Base-by-base conservation (phyloP, 1,140 invertebrate genomes). In the Heliconius melpomene region DNA sequence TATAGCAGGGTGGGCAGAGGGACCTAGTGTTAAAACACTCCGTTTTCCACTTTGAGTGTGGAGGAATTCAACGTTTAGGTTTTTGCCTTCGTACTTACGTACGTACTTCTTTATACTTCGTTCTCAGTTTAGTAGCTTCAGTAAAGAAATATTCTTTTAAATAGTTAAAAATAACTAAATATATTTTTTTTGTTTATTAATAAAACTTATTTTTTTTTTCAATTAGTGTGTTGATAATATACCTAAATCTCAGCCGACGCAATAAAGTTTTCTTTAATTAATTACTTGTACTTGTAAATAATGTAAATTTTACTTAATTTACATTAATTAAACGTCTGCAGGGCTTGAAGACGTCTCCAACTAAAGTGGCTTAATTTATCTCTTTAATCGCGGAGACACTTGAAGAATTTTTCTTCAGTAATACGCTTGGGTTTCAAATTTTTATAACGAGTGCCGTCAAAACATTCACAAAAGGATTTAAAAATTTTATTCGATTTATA, bases 301-400 rank as follows among this genome's bases (percentile, higher is more conserved):
- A 52, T 26, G 26, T 50, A 74, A 7, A 77, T 29, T 71, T 70
- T 52, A 57, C 60, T 72, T 60, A 57, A 52, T 38, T 57, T 71
- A 38, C 52, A 70, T 38, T 46, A 79, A 75, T 54, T 71, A 71
- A 75, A 71, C 46, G 32, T 32, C 60, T 60, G 54, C 46, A 57
- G 23, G 36, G 78, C 26, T 79, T 75, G 29, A n/a, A 46, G 57
- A 75, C 70, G 74, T 57, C 50, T 70, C 57, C 16, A 29, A 66
- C 18, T 52, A 70, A 72, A 79, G 74, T 75, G 70, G 57, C 32
- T 38, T 52, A 79, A 79, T 79, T 79, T 79, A 79, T 79, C 73
- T 79, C 29, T 40, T 75, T 75, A 52, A 72, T 32, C 38, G 60
- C 2, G 18, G 50, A 54, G 18, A 52, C 46, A 40, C 26, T 75